Evolutionary conservation across 2,797 vertebrate genomes (phyloP), one percentile per base, ranked within the genome.

Genomic region (Mus caroli): DNA sequence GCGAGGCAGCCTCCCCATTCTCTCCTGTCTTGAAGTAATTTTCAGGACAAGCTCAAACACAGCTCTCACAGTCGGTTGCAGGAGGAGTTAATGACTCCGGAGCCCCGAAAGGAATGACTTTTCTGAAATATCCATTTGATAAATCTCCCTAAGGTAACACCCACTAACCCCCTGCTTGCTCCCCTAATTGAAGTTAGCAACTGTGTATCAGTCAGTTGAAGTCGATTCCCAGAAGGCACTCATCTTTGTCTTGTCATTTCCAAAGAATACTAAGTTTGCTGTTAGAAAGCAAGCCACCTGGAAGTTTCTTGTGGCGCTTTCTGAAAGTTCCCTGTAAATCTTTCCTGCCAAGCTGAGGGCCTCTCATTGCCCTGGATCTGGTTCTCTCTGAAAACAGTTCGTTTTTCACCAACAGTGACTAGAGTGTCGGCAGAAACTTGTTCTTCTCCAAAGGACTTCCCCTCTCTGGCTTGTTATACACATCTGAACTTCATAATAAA

Each of bases 41-140:
- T 71, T 95, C 97, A 78, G 94, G 94, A 92, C 94, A 85, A 94
- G 93, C 88, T 96, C 83, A 97, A 97, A 97, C 96, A 97, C 50
- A 91, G 91, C 92, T 92, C 94, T 88, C 96, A 77, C 93, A 97
- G 97, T 80, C 92, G 62, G 96, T 88, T 92, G 92, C 92, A 40
- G 91, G 91, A 92, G 90, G 94, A 98, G 97, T 97, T 98, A 98
- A 97, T 96, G 96, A 95, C 96, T 93, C 93, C 78, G 69, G 93
- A 71, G 58, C 97, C 97, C 97, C 77, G 95, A 97, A 97, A 78
- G 96, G 96, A 97, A 94, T 80, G 89, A 97, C 96, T 97, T 94
- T 96, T 98, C 94, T 92, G 87, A 96, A 92, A 94, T 96, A 97
- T 94, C 94, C 95, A 91, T 96, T 96, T 98, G 96, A 97, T 85